A percentile compares a stretch with the other conserved stretches of the same genome.
phyloP scores from a whole-genome alignment of 2,888 invertebrate species.

The Aphidoletes aphidimyza region DNA sequence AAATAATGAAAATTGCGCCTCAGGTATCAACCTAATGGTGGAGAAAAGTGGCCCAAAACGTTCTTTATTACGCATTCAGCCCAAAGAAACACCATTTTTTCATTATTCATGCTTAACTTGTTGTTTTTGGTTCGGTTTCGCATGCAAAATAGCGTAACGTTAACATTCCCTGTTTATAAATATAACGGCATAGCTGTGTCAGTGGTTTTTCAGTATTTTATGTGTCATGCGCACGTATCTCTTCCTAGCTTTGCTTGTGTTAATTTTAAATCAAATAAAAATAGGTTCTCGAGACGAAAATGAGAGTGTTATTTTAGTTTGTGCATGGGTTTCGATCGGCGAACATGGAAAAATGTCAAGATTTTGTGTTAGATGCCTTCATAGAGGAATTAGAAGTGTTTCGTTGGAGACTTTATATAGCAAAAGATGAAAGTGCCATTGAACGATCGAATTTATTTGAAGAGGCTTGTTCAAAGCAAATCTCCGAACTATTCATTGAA shows the following conservation, averaged over 20 bases:
- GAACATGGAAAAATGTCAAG: slow-evolving; percentile 53
- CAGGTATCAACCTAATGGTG: too few species aligned
- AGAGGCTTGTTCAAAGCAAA: slow-evolving; percentile 52
- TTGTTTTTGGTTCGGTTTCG: too few species aligned
- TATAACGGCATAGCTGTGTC: not conserved
- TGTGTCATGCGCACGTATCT: not conserved
- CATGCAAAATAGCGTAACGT: too few species aligned
- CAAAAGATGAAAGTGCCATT: slow-evolving; percentile 45
- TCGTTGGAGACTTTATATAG: slow-evolving; percentile 32
- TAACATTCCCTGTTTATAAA: slow-evolving; percentile 27
- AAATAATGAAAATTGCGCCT: too few species aligned
- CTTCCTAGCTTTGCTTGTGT: not conserved
- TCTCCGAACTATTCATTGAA: slow-evolving; percentile 53
- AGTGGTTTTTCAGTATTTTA: not conserved
- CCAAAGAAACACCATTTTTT: too few species aligned
- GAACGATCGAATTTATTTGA: slow-evolving; percentile 32
- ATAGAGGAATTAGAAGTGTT: slow-evolving; percentile 45
- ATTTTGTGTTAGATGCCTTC: slow-evolving; percentile 40
- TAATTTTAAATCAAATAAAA: slow-evolving; percentile 18
- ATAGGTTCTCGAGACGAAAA: slow-evolving; percentile 42
- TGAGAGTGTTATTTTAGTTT: slow-evolving; percentile 44
- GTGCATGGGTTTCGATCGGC: slow-evolving; percentile 45
- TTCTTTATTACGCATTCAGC: too few species aligned
- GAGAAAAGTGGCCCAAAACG: too few species aligned
- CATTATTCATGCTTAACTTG: too few species aligned